Percentiles rank a stretch among this genome's conserved stretches.
Evolutionary conservation across 2,888 invertebrate species (phyloP).

Genomic region (Luperina testacea): DNA sequence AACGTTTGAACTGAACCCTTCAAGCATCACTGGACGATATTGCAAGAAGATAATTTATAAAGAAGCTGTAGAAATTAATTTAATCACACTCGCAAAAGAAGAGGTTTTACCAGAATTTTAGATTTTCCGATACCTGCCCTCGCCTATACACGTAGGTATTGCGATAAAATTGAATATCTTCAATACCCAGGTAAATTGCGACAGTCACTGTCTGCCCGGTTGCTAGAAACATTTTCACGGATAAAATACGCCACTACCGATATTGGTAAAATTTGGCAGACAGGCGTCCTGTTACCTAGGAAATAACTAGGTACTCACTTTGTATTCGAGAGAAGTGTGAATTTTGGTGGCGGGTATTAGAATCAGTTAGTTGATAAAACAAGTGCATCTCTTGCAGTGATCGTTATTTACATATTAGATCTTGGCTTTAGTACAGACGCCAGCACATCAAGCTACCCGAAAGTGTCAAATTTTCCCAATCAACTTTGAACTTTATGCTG

Average conservation of each 20-base stretch:
- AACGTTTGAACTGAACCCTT: not conserved
- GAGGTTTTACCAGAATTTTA: not conserved
- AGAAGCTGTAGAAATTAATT: not conserved
- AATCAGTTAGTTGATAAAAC: not conserved
- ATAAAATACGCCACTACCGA: constrained; percentile 41
- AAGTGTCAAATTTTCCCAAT: too few species aligned
- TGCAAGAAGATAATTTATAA: not conserved
- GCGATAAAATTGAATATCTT: constrained; percentile 32
- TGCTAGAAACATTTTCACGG: constrained; percentile 31
- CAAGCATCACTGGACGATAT: not conserved
- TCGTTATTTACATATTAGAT: too few species aligned
- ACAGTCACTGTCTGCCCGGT: constrained; percentile 1
- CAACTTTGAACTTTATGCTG: too few species aligned
- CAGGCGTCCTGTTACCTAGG: constrained; percentile 3
- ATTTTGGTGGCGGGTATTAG: not conserved
- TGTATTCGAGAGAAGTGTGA: not conserved
- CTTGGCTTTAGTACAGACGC: too few species aligned
- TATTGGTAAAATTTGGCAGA: constrained; percentile 44
- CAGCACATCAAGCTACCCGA: too few species aligned
- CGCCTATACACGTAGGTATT: not conserved
- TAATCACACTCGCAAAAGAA: too few species aligned
- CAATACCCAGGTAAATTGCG: not conserved
- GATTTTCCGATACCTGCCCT: not conserved
- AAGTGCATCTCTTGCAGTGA: not conserved
- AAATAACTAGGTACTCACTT: constrained; percentile 9